Evolutionary conservation across 2,113 vertebrate genomes (phyloP).

Genomic region (Cebidichthys violaceus): DNA sequence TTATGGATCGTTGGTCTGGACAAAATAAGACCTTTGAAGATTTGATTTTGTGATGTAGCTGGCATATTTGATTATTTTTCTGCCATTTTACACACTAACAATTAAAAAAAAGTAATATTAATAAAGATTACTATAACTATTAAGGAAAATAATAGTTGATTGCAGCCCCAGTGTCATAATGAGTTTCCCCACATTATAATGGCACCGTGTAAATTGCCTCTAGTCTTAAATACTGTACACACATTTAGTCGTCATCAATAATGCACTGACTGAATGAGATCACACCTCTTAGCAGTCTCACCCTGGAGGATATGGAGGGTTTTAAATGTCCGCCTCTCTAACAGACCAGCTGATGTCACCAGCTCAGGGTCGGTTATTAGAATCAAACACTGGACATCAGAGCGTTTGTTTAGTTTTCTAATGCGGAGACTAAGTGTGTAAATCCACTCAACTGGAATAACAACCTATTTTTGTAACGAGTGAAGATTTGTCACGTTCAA

Average conservation of each 20-base stretch:
- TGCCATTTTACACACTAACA: neutral
- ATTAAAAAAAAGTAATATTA: neutral
- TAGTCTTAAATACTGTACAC: neutral
- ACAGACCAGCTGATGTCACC: slow-evolving; percentile 12
- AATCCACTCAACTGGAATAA: neutral
- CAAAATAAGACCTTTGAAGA: neutral
- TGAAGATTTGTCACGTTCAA: neutral
- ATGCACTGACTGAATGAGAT: slow-evolving; percentile 37
- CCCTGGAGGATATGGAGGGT: slow-evolving; percentile 20
- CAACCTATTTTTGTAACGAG: neutral
- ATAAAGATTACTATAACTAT: no score
- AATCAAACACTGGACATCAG: neutral
- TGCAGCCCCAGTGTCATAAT: neutral
- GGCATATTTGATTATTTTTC: neutral
- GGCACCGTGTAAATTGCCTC: neutral
- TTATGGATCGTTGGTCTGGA: neutral
- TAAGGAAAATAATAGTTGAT: neutral
- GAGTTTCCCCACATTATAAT: neutral
- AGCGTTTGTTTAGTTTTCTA: neutral
- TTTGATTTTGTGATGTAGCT: neutral
- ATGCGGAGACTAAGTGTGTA: neutral
- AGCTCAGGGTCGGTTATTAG: neutral
- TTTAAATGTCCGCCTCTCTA: slow-evolving; percentile 14
- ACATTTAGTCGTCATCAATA: slow-evolving; percentile 34
- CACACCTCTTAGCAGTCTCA: slow-evolving; percentile 24